Base-by-base conservation (phyloP, 1,140 invertebrate species). In the Planococcus citri region DNA sequence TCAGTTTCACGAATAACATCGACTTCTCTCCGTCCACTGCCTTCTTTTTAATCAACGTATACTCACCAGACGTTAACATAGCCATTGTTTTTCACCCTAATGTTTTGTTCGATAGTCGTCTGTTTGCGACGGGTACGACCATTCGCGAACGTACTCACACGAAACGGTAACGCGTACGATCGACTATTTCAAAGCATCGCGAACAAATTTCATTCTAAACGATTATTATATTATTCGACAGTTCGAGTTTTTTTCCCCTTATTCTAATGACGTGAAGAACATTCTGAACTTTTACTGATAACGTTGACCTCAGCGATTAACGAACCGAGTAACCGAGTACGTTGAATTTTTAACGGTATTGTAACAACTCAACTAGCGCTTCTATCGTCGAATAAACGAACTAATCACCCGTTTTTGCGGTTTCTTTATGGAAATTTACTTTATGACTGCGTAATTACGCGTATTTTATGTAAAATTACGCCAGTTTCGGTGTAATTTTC, bases 41-140 rank as follows among this genome's bases (percentile, higher is more conserved):
- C 20, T 71, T 68, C 27, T 71, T 71, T 27, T 68, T 25, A 58
- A 69, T 67, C 20, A 71, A 61, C 21, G 22, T 64, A 27, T 64
- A 64, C 60, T 64, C 60, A 64, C 60, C 60, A 64, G 60, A 64
- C 22, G 60, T 64, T 64, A 64, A 27, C 60, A 64, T 64, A 14
- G 57, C 71, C 71, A 69, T 71, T 69, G 41, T 71, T 71, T 51
- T 70, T 38, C n/a, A n/a, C n/a, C n/a, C n/a, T n/a, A n/a, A n/a
- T n/a, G 60, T 70, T 70, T n/a, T n/a, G n/a, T n/a, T n/a, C n/a
- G n/a, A n/a, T n/a, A n/a, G n/a, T n/a, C n/a, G n/a, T n/a, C n/a
- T n/a, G n/a, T n/a, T n/a, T n/a, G n/a, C n/a, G n/a, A n/a, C n/a
- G n/a, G 29, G 29, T 33, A 33, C 29, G 4, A 33, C 29, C 29